Conservation (phyloP, 2,113 vertebrate species). For the Amphiprion ocellaris region DNA sequence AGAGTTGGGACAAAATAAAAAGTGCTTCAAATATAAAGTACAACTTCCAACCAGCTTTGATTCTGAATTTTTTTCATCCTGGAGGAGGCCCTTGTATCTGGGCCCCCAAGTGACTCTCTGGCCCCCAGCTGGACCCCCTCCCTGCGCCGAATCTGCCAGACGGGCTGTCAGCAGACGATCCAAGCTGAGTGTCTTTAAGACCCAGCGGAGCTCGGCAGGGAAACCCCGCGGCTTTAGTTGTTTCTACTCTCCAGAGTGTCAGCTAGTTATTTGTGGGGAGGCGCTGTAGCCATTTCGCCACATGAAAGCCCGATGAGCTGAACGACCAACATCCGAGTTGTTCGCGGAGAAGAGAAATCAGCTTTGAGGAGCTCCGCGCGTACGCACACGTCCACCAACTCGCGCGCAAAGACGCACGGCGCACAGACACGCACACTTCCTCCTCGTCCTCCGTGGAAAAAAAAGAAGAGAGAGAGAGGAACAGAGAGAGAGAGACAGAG, state of each 20-base stretch:
- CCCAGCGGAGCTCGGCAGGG: slow-evolving; percentile 83
- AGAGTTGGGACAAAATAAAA: slow-evolving; percentile 5
- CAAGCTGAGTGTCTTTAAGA: slow-evolving; percentile 79
- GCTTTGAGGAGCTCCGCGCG: slow-evolving; percentile 70
- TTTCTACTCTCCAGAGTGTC: slow-evolving; percentile 83
- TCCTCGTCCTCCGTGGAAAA: slow-evolving; percentile 69
- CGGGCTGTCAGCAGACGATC: slow-evolving; percentile 29
- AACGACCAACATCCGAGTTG: slow-evolving; percentile 77
- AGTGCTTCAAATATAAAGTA: too few relatives aligned
- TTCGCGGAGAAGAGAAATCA: slow-evolving; percentile 68
- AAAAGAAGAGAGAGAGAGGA: slow-evolving; percentile 25
- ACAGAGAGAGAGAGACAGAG: slow-evolving; percentile 25
- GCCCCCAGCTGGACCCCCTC: slow-evolving; percentile 31
- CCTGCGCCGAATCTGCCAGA: slow-evolving; percentile 9
- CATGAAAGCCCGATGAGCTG: slow-evolving; percentile 80
- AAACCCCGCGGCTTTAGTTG: slow-evolving; percentile 82
- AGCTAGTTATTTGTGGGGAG: slow-evolving; percentile 86
- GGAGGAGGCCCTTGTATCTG: slow-evolving; percentile 17
- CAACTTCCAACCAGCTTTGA: not conserved
- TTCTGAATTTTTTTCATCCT: not conserved
- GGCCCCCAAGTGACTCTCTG: not conserved
- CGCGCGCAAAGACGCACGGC: slow-evolving; percentile 73
- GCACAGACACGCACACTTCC: slow-evolving; percentile 67
- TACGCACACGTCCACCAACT: slow-evolving; percentile 40
- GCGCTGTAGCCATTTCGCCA: slow-evolving; percentile 85